phyloP scores from a whole-genome alignment of 2,888 invertebrate genomes.

The Chrysomela aeneicollis region DNA sequence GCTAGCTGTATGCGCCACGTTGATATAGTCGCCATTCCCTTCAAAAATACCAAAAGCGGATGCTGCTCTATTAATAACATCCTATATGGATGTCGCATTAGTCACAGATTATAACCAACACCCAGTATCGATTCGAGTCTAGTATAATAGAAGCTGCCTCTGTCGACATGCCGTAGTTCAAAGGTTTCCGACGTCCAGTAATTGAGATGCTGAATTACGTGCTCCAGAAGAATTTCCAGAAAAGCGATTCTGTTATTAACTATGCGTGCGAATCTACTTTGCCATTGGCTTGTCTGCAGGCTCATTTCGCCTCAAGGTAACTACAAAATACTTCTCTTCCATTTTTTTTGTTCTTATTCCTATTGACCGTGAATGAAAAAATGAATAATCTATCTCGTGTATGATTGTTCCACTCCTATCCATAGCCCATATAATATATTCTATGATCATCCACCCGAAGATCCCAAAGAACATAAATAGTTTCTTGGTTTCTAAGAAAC shows the following conservation, averaged over 20 bases:
- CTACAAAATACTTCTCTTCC: not conserved
- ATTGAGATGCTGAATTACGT: conserved; percentile 46
- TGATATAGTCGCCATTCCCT: not conserved
- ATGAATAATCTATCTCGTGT: too few relatives aligned
- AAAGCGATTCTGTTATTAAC: conserved; percentile 38
- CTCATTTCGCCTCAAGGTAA: conserved; percentile 43
- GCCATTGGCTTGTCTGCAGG: conserved; percentile 46
- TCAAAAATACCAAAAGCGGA: conserved; percentile 12
- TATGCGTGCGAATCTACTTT: conserved; percentile 37
- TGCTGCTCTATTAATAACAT: conserved; percentile 37
- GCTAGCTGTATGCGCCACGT: not conserved
- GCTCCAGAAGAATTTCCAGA: conserved; percentile 46
- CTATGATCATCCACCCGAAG: too few relatives aligned
- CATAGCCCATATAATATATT: too few relatives aligned
- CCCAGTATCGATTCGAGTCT: conserved; percentile 34
- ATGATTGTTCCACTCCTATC: too few relatives aligned
- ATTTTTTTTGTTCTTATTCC: too few relatives aligned
- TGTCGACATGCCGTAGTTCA: conserved; percentile 17
- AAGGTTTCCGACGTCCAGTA: not conserved
- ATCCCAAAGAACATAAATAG: too few relatives aligned
- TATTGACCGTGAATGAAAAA: too few relatives aligned
- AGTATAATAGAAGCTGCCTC: conserved; percentile 13
- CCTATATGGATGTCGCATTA: conserved; percentile 32
- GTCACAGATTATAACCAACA: conserved; percentile 26
- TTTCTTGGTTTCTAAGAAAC: too few relatives aligned